Base-by-base conservation (phyloP, 2,113 vertebrate species). In the Myocastor coypus region DNA sequence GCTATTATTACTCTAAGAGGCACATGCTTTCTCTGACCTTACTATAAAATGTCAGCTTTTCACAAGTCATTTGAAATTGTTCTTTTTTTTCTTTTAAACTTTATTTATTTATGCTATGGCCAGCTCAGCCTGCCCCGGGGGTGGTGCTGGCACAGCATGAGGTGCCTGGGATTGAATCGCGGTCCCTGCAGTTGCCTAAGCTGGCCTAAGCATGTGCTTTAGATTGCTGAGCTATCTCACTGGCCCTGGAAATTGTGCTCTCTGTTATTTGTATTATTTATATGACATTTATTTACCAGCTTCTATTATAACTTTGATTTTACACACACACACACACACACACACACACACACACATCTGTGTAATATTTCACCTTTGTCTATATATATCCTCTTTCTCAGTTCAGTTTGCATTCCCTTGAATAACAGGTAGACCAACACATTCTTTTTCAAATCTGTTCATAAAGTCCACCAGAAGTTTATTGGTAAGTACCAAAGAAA, bases 371-470 rank as follows among this genome's bases (percentile, higher is more conserved):
- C 83, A 46, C 37, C 61, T 57, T 71, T 59, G 57, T 73, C 57
- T 63, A 61, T 14, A n/a, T 77, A 37, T 16, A 3, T 82, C 42
- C 26, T 73, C 66, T 91, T 92, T 92, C 40, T 64, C 61, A n/a
- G n/a, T 83, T 83, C 82, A 68, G 40, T 77, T 32, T 34, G 17
- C 17, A 30, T 92, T 90, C 52, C 96, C 42, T 92, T 89, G 42
- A 63, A 93, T 71, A 40, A 71, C 59, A 73, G 61, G 28, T 66
- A 50, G 52, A 90, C 80, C 50, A 59, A 84, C 57, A 87, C 24
- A 81, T 46, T 46, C 7, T 85, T 86, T 93, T 75, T 57, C 55
- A 95, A 92, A 89, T 96, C 52, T 89, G 92, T 42, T 89, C 42
- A 69, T 16, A 83, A 14, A 57, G 26, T 64, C n/a, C 77, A 46